These are phyloP conservation scores for Bicyclus anynana DNA, from an alignment of 1,140 invertebrate genomes.

Conservation along the genomic window DNA sequence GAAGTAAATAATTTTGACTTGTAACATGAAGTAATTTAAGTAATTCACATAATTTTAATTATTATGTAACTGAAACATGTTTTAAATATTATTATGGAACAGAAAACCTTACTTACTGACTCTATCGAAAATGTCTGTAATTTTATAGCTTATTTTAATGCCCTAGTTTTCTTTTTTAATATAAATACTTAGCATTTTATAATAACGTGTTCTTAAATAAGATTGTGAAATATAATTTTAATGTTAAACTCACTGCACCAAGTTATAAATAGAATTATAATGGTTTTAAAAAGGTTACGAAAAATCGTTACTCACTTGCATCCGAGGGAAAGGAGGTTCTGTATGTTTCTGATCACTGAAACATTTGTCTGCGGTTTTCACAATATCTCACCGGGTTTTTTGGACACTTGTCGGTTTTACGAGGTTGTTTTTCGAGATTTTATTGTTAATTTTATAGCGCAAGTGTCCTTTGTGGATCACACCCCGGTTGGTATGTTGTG, in stretches of 20 bases:
- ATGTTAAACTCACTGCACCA: neutral
- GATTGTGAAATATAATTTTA: neutral
- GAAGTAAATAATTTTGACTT: too few species aligned
- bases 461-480: conserved; percentile 56
- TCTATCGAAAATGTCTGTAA: too few species aligned
- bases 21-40: too few species aligned
- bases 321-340: conserved; percentile 1
- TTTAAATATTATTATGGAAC: too few species aligned
- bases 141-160: too few species aligned
- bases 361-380: conserved; percentile 12
- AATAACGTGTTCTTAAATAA: neutral
- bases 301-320: conserved; percentile 45
- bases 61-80: too few species aligned
- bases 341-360: conserved; percentile 14
- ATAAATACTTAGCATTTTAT: too few species aligned
- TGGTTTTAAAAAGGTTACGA: conserved; percentile 29
- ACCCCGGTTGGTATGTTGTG: conserved; percentile 64
- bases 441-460: conserved; percentile 57
- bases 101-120: too few species aligned
- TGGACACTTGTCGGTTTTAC: neutral
- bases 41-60: too few species aligned
- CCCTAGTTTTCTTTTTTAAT: too few species aligned
- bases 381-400: conserved; percentile 5
- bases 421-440: conserved; percentile 29
- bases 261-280: conserved; percentile 28